Evolutionary conservation across 1,140 invertebrate genomes (phyloP).

Genomic region (Drosophila repletoides): DNA sequence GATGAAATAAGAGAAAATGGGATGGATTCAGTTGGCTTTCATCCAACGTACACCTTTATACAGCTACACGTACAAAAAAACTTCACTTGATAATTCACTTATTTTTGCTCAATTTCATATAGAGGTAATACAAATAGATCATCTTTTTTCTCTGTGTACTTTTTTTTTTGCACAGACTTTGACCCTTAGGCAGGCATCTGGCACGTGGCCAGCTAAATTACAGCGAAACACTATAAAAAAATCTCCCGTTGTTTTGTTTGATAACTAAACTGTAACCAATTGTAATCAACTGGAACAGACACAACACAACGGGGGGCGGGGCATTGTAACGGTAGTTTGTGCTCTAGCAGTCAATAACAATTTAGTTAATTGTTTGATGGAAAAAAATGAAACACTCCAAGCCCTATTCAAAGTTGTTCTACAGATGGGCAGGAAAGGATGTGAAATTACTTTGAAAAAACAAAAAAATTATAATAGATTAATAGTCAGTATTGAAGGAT

Average conservation of each 20-base stretch:
- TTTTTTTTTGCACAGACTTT: constrained; percentile 16
- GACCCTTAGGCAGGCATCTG: constrained; percentile 24
- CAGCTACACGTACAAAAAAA: neutral
- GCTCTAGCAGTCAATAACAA: constrained; percentile 9
- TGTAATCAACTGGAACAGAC: constrained; percentile 22
- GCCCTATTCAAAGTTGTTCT: constrained; percentile 4
- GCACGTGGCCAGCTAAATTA: constrained; percentile 20
- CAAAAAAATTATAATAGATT: too few relatives aligned
- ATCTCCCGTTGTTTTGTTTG: constrained; percentile 4
- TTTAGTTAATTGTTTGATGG: constrained; percentile 16
- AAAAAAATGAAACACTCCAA: neutral
- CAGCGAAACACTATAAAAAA: constrained; percentile 1
- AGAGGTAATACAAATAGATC: too few relatives aligned
- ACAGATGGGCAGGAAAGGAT: too few relatives aligned
- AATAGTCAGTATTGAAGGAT: too few relatives aligned
- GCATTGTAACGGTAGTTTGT: constrained; percentile 14
- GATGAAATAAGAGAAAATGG: neutral
- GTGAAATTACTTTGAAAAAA: too few relatives aligned
- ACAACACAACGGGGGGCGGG: neutral
- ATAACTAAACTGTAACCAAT: constrained; percentile 23
- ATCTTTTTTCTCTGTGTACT: too few relatives aligned
- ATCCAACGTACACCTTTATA: neutral
- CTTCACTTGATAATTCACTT: too few relatives aligned
- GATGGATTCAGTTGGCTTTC: constrained; percentile 2
- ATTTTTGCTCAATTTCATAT: too few relatives aligned